phyloP scores from a whole-genome alignment of 92 coral and sea anemone species.

The Desmophyllum pertusum region DNA sequence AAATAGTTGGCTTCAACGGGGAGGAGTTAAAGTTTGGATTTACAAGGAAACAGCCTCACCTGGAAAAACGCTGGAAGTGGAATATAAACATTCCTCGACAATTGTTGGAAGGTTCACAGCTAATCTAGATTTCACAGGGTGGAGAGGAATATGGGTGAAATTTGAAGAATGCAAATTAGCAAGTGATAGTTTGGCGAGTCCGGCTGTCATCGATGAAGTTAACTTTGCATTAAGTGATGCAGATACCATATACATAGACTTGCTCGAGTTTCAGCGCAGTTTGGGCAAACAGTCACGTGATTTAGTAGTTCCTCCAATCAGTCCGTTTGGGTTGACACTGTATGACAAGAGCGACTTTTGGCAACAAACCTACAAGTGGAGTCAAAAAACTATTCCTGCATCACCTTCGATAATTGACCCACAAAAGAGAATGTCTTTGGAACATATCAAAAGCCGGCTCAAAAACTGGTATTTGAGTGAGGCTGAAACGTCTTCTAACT shows the following conservation, averaged over 20 bases:
- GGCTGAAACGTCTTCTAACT: conserved; percentile 36
- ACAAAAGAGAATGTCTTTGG: neutral
- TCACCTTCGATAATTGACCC: conserved; percentile 2
- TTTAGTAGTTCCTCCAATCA: conserved; percentile 64
- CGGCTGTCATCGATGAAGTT: neutral
- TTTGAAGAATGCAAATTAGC: conserved; percentile 41
- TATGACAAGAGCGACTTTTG: conserved; percentile 30
- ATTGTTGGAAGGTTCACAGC: conserved; percentile 11
- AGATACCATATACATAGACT: conserved; percentile 54
- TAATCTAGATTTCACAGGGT: conserved; percentile 50
- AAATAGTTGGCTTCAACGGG: neutral
- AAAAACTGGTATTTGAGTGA: conserved; percentile 54
- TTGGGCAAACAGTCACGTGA: conserved; percentile 64
- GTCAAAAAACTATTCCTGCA: conserved; percentile 10
- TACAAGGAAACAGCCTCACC: conserved; percentile 29
- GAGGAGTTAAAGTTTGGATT: conserved; percentile 73
- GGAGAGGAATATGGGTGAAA: conserved; percentile 67
- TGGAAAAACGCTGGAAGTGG: conserved; percentile 8
- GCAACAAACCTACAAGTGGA: conserved; percentile 72
- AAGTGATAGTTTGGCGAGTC: neutral
- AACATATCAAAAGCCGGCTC: conserved; percentile 36
- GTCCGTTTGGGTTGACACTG: conserved; percentile 31
- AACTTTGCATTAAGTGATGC: conserved; percentile 4
- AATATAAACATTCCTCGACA: neutral
- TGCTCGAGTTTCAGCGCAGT: conserved; percentile 33